Base-by-base conservation (phyloP, 2,113 vertebrate species). In the Cygnus atratus region DNA sequence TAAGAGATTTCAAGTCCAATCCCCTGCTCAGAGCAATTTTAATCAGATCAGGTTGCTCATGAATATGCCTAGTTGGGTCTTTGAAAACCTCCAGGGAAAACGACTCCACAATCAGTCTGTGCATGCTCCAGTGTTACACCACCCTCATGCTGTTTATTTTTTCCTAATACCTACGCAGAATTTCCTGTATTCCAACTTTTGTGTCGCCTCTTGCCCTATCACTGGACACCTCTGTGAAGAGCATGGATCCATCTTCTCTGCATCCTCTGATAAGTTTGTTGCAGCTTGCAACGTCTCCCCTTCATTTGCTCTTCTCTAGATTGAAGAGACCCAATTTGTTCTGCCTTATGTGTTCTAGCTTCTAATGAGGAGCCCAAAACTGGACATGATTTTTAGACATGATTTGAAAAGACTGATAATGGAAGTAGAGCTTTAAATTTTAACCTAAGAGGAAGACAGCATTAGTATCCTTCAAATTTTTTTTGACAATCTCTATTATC, bases 251-350 rank as follows among this genome's bases (percentile, higher is more conserved):
- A 31, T 13, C 24, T 43, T 41, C 48, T 68, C 59, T 54, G 33
- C 46, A 26, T 41, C 9, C 31, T 65, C 14, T 0, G 1, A 21
- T 13, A 21, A 44, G 0, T 0, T 9, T 9, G 10, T 0, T 70
- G 63, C n/a, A 50, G 29, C 16, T 0, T 87, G 29, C 10, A 61
- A 1, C 9, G 2, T 76, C 22, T 67, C 31, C 19, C 17, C 66
- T 79, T 39, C 22, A 7, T 22, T 19, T 75, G 43, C 58, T 41
- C 74, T 8, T 54, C 57, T n/a, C 28, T 4, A 10, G 48, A 13
- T 24, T 50, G 22, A 50, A 50, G 21, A 66, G 28, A 68, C 13
- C 20, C 48, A 73, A 10, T 29, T 21, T 21, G 15, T 41, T 55
- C 46, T 37, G 20, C 26, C 13, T 65, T 22, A 2, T 1, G 2